These are phyloP conservation scores for Xenotilapia leptura DNA, from an alignment of 2,113 vertebrate species.

Conservation along the genomic window DNA sequence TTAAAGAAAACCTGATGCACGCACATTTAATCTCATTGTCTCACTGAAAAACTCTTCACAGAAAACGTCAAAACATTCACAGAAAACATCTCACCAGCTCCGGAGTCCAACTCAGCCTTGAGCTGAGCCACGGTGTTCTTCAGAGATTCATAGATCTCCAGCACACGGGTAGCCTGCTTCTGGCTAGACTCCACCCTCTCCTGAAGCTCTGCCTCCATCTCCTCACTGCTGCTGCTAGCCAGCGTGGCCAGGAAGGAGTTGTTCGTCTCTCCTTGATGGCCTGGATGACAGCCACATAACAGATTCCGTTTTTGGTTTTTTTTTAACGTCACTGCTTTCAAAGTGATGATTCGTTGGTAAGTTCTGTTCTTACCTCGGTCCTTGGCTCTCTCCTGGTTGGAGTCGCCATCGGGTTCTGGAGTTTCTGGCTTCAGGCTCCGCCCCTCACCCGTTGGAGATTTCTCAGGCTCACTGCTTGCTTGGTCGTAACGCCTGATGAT, in stretches of 20 bases:
- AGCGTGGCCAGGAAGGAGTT: constrained; percentile 92
- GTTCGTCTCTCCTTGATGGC: constrained; percentile 76
- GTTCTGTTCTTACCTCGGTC: constrained; percentile 54
- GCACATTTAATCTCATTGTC: not conserved
- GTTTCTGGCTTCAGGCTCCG: constrained; percentile 75
- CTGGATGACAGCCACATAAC: constrained; percentile 27
- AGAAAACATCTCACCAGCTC: constrained; percentile 45
- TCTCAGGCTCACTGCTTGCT: constrained; percentile 78
- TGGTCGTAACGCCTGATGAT: constrained; percentile 82
- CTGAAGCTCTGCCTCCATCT: constrained; percentile 93
- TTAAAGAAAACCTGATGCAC: not conserved
- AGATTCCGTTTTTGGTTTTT: rapidly evolving
- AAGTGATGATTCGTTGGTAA: not conserved
- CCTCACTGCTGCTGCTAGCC: constrained; percentile 93
- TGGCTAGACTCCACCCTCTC: constrained; percentile 88
- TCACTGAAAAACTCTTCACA: not conserved
- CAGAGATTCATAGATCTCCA: constrained; percentile 82
- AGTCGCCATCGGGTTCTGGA: constrained; percentile 92
- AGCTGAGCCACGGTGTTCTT: constrained; percentile 70
- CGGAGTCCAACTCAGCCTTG: constrained; percentile 56
- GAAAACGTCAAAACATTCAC: not conserved
- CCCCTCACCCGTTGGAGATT: constrained; percentile 73
- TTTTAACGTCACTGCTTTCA: not conserved
- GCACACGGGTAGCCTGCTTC: constrained; percentile 80
- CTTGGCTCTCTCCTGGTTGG: constrained; percentile 87